A percentile compares a stretch with the other conserved stretches of the same genome.
These are phyloP conservation scores for Hyperoplus immaculatus DNA, from an alignment of 2,797 vertebrate species.

Conservation along the genomic window DNA sequence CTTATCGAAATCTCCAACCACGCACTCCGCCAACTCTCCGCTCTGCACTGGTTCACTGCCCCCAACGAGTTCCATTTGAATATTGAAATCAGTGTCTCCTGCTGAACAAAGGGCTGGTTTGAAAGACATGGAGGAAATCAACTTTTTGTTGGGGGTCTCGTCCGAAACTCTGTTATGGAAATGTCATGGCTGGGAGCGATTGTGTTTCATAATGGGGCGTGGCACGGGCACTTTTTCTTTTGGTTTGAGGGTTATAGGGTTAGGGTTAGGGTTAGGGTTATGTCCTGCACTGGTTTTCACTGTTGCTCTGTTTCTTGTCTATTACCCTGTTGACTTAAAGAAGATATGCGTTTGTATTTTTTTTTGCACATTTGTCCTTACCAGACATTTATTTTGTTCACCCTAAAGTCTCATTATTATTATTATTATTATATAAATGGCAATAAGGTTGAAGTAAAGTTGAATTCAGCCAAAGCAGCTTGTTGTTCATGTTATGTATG, in stretches of 20 bases:
- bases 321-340: conserved; percentile 26
- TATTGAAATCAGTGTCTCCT: conserved; percentile 76
- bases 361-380: no score
- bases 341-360: no score
- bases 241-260: no score
- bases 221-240: conserved; percentile 56
- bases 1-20: conserved; percentile 13
- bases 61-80: conserved; percentile 73
- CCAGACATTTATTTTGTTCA: no score
- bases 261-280: no score
- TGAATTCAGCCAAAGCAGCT: conserved; percentile 32
- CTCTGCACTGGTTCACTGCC: conserved; percentile 44
- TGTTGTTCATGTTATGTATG: conserved; percentile 35
- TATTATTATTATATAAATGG: no score
- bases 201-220: conserved; percentile 69
- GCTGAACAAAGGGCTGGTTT: conserved; percentile 72
- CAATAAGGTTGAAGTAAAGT: no score
- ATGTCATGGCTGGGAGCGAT: conserved; percentile 66
- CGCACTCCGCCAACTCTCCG: conserved; percentile 1
- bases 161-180: conserved; percentile 78
- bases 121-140: conserved; percentile 69
- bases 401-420: no score
- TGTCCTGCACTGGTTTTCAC: not conserved
- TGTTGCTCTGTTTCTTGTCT: conserved; percentile 57
- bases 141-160: conserved; percentile 37